Percentiles rank a stretch among this genome's conserved stretches.
phyloP scores from a whole-genome alignment of 1,140 invertebrate species.

The Platorchestia sp. region DNA sequence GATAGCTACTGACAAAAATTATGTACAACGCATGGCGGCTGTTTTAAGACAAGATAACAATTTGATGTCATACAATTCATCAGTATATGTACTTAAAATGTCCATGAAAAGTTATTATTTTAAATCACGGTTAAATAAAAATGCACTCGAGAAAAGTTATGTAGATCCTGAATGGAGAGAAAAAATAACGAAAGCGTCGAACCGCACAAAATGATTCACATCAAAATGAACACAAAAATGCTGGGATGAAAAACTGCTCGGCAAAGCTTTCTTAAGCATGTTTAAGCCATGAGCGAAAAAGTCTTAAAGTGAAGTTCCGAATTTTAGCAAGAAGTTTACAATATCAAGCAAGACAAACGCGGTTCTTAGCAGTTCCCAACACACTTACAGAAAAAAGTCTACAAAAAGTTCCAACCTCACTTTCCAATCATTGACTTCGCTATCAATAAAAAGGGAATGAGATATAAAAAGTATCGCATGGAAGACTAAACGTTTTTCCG shows the following conservation, averaged over 20 bases:
- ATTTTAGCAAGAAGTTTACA: not conserved
- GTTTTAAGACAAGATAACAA: no score
- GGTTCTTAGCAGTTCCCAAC: not conserved
- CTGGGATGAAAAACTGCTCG: not conserved
- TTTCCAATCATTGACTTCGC: not conserved
- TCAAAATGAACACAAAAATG: not conserved
- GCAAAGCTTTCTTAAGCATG: not conserved
- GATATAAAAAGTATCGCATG: not conserved
- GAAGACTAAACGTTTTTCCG: not conserved
- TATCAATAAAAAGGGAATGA: not conserved
- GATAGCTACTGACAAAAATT: no score
- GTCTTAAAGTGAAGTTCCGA: no score
- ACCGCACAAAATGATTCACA: not conserved
- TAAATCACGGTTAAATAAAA: no score
- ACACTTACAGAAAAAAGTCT: not conserved
- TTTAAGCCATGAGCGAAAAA: not conserved
- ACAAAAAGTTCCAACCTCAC: not conserved
- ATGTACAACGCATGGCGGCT: no score
- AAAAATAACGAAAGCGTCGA: not conserved
- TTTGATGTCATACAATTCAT: no score
- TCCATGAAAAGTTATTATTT: no score
- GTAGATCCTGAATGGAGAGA: no score
- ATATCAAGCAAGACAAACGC: not conserved
- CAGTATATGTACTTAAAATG: no score
- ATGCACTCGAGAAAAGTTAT: no score